Conservation (phyloP, 2,113 vertebrate genomes). For the Sclerurus mexicanus region DNA sequence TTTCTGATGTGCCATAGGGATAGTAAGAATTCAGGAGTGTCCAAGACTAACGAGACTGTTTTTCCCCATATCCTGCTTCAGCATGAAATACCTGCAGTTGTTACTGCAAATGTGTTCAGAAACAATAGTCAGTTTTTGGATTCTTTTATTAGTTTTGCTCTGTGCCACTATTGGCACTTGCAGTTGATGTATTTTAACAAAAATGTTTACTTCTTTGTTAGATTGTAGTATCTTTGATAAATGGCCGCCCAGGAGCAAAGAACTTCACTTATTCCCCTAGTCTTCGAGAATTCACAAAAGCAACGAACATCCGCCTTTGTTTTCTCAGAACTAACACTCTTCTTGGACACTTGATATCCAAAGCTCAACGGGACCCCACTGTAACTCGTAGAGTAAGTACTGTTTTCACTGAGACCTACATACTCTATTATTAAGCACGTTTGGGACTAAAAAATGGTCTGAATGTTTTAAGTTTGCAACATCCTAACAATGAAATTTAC, state of each 20-base stretch:
- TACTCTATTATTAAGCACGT: background rate
- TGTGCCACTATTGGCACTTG: background rate
- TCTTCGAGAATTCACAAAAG: slow-evolving; percentile 88
- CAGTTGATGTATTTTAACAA: background rate
- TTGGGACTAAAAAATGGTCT: background rate
- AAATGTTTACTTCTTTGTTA: slow-evolving; percentile 35
- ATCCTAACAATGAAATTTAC: background rate
- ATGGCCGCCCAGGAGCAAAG: slow-evolving; percentile 85
- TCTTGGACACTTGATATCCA: slow-evolving; percentile 91
- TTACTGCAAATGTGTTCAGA: background rate
- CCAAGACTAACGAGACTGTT: background rate
- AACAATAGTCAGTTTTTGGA: background rate
- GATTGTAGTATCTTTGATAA: slow-evolving; percentile 90
- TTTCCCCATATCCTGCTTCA: background rate
- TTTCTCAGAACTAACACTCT: slow-evolving; percentile 90
- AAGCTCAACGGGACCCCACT: slow-evolving; percentile 86
- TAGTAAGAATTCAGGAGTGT: background rate
- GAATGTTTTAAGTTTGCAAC: background rate
- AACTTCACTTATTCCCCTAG: slow-evolving; percentile 84
- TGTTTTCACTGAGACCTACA: background rate
- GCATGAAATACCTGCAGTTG: background rate
- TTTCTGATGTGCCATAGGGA: accelerated
- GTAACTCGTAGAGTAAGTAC: slow-evolving; percentile 88
- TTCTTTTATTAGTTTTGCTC: background rate
- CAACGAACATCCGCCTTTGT: slow-evolving; percentile 87